Base-by-base conservation (phyloP, 2,113 vertebrate species). In the Girardinichthys multiradiatus region DNA sequence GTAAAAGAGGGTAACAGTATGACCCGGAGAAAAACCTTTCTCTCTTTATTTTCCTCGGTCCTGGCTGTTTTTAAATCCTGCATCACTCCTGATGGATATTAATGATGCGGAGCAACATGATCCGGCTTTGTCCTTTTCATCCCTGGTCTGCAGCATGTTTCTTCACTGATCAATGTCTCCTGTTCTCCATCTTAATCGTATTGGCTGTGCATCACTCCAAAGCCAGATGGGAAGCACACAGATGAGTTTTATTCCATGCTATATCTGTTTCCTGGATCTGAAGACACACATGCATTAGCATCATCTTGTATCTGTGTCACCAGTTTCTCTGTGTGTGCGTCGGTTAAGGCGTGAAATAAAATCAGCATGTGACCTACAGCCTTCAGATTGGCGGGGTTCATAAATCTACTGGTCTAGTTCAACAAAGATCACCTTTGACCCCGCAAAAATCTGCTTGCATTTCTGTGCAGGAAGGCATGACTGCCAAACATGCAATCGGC, bases 341-440 rank as follows among this genome's bases (percentile, higher is more conserved):
- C 33, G 54, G 64, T 72, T 74, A 57, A 75, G 39, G 86, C 77
- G 48, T 86, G 80, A 91, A 93, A 93, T 84, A 88, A 77, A 86
- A 74, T 74, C 89, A 87, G 69, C 75, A 80, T 91, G 92, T 86
- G 88, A 87, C 88, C 89, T 85, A 62, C 63, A 70, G 73, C 57
- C 65, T 79, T 69, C 54, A 70, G 66, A 77, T 48, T 77, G 74
- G 70, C 82, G 74, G 51, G 81, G 82, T 51, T 65, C 69, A 86
- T 92, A 89, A 89, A 90, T 90, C 90, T 89, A 82, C 77, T 86
- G 71, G 57, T 45, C 64, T 70, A 51, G 54, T 83, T 80, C 71
- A 70, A 83, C 81, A 80, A 78, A 68, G 64, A n/a, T 30, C 68
- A 86, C 87, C 86, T 84, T n/a, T 86, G 83, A 88, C 83, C 85